These are phyloP conservation scores for Pelecanus crispus DNA, from an alignment of 2,113 vertebrate species.

Conservation along the genomic window DNA sequence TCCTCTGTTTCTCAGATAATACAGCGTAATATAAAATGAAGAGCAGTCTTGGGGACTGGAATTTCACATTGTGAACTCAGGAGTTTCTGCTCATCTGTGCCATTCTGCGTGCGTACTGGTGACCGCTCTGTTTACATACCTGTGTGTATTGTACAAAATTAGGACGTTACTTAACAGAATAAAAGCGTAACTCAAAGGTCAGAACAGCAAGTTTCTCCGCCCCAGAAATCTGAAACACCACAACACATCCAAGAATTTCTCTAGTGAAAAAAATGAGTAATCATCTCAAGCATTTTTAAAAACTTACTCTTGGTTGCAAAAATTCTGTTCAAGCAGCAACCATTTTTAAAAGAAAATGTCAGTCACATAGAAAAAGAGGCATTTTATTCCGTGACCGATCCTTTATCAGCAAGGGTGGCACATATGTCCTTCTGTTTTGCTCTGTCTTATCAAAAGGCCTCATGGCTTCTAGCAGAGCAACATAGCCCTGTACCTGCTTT, in stretches of 20 bases:
- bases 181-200: background rate
- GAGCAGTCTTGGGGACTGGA: background rate
- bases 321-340: background rate
- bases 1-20: background rate
- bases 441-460: background rate
- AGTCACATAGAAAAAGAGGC: background rate
- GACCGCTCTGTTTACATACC: background rate
- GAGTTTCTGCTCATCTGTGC: background rate
- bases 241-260: background rate
- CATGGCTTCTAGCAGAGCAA: background rate
- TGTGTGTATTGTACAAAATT: background rate
- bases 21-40: background rate
- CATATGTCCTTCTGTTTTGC: background rate
- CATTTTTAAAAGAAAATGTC: background rate
- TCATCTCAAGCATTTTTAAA: background rate
- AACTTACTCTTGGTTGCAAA: background rate
- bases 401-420: background rate
- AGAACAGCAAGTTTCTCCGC: background rate
- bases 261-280: accelerated
- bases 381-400: background rate
- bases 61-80: background rate
- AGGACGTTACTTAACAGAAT: background rate
- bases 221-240: background rate
- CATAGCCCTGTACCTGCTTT: background rate
- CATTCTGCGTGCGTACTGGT: background rate